phyloP scores from a whole-genome alignment of 2,888 invertebrate species.

The Gibbula magus region DNA sequence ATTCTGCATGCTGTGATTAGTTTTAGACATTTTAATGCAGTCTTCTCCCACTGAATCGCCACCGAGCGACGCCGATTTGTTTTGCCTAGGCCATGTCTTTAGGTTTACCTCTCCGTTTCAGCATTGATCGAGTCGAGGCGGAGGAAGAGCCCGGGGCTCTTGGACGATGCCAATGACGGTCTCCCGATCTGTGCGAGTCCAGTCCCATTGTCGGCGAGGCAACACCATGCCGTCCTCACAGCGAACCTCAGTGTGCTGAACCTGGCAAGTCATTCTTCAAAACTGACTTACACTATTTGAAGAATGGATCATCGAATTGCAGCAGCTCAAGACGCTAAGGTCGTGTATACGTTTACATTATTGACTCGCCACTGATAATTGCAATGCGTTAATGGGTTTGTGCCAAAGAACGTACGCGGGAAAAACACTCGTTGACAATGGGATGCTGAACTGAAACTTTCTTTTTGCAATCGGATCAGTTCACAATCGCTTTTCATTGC shows the following conservation, averaged over 20 bases:
- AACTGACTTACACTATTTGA: background rate
- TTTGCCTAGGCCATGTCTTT: background rate
- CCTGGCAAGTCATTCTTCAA: background rate
- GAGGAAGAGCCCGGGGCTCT: conserved; percentile 6
- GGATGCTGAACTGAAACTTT: background rate
- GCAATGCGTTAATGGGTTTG: background rate
- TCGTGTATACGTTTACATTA: background rate
- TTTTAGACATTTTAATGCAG: conserved; percentile 1
- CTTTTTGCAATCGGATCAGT: background rate
- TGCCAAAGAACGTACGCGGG: background rate
- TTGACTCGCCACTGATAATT: background rate
- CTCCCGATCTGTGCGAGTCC: background rate
- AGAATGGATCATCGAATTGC: background rate
- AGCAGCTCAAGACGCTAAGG: background rate
- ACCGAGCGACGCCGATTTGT: conserved; percentile 19
- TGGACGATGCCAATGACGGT: background rate
- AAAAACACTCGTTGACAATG: background rate
- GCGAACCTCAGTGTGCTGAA: background rate
- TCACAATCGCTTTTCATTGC: background rate
- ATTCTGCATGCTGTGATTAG: conserved; percentile 1
- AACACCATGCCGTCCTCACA: background rate
- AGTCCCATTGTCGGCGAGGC: background rate
- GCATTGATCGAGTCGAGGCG: conserved; percentile 11
- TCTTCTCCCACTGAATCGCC: background rate
- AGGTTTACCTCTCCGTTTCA: conserved; percentile 15